Evolutionary conservation across 2,797 vertebrate genomes (phyloP).

Genomic region (Enteromius paludinosus): DNA sequence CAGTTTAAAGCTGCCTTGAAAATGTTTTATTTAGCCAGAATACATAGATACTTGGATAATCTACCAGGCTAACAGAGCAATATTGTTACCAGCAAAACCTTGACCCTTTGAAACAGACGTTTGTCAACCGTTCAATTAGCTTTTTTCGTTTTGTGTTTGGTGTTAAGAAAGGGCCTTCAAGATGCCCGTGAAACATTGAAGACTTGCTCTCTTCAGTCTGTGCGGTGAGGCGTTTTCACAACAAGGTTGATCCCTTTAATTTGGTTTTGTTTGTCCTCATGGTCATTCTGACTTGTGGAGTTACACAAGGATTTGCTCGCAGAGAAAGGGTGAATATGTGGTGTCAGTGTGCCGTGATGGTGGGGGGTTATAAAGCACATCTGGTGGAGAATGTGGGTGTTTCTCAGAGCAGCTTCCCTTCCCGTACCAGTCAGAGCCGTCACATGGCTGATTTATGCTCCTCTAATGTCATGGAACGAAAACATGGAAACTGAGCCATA

Average conservation of each 20-base stretch:
- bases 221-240: background rate
- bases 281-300: background rate
- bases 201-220: background rate
- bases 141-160: background rate
- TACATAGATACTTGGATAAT: background rate
- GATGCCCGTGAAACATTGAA: background rate
- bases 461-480: constrained; percentile 86
- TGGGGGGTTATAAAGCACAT: constrained; percentile 77
- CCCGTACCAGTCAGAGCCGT: constrained; percentile 93
- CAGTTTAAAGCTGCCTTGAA: background rate
- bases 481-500: constrained; percentile 89
- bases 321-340: background rate
- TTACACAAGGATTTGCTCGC: background rate
- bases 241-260: constrained; percentile 1
- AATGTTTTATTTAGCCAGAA: background rate
- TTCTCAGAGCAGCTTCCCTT: constrained; percentile 85
- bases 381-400: constrained; percentile 83
- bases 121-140: constrained; percentile 1
- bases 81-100: background rate
- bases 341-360: constrained; percentile 78
- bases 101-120: constrained; percentile 3
- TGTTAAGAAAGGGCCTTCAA: constrained; percentile 6
- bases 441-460: constrained; percentile 88
- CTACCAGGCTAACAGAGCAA: background rate
- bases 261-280: background rate